These are phyloP conservation scores for Pediacus dermestoides DNA, from an alignment of 2,888 invertebrate genomes.

Conservation along the genomic window DNA sequence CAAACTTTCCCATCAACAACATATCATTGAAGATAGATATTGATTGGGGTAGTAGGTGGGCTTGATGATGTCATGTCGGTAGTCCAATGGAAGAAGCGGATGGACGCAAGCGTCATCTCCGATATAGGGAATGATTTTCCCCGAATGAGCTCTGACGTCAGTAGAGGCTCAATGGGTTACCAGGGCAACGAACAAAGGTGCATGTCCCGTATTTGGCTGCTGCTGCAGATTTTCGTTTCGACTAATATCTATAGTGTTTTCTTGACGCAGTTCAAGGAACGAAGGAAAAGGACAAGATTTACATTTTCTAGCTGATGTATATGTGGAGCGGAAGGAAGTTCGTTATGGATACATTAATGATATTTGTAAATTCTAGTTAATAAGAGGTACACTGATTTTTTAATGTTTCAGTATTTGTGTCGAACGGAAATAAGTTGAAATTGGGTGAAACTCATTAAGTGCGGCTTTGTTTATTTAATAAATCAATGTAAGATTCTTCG, in stretches of 20 bases:
- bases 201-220: slow-evolving; percentile 16
- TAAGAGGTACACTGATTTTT: too few relatives aligned
- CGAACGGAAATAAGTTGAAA: too few relatives aligned
- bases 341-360: too few relatives aligned
- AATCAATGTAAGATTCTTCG: too few relatives aligned
- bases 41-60: slow-evolving; percentile 16
- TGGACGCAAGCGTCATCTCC: slow-evolving; percentile 28
- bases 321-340: too few relatives aligned
- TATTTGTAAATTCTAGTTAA: too few relatives aligned
- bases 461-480: too few relatives aligned
- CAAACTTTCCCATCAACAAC: too few relatives aligned
- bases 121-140: slow-evolving; percentile 37
- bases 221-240: slow-evolving; percentile 15
- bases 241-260: too few relatives aligned
- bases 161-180: slow-evolving; percentile 41
- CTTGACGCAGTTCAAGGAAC: background rate
- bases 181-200: slow-evolving; percentile 33
- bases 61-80: slow-evolving; percentile 13
- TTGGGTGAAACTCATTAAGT: too few relatives aligned
- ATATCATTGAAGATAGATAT: slow-evolving; percentile 24
- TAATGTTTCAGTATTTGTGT: too few relatives aligned
- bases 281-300: background rate
- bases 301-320: too few relatives aligned
- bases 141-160: slow-evolving; percentile 41
- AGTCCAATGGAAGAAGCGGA: slow-evolving; percentile 8